Evolutionary conservation across 2,888 invertebrate genomes (phyloP), one percentile per base, ranked within the genome.

Genomic region (Drosophila mayaguana): DNA sequence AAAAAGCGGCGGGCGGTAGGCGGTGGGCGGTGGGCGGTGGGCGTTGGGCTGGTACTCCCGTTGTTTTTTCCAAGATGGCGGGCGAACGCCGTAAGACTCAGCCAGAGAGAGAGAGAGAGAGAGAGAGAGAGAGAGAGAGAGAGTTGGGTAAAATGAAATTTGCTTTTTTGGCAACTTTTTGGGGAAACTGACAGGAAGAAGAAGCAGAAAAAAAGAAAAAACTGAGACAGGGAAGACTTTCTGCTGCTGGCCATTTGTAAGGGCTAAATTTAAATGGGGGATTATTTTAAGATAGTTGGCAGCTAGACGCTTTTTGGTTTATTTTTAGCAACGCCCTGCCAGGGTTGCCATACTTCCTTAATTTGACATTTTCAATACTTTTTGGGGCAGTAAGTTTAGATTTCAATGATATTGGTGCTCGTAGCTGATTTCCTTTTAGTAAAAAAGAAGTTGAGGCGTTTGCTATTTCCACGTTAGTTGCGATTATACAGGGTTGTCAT

Each of bases 11-110:
- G 46, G 60, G 51, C 71, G 70, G 63, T 22, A 38, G 60, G 51
- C 68, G 70, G 63, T 22, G 42, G 60, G 51, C 68, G 70, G 67
- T 50, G 59, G 56, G 32, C 53, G 63, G 38, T 55, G 54, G 55
- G 34, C 40, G 62, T 53, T 51, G 51, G 54, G 64, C 50, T 56
- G 51, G 56, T 62, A 70, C 42, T 70, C 72, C 75, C 79, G 75
- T 88, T 88, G 86, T 83, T 86, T 84, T 88, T 83, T 89, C 72
- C 89, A 83, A 83, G 85, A 83, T 83, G 83, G 83, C 83, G 88
- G 66, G 54, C 65, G 43, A 50, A 57, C 18, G 54, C 55, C 46
- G 36, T 42, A 43, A 54, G 62, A 38, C 25, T 36, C 22, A 36
- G 42, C 11, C 18, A 28, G 63, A 48, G 16, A 12, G 60, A 6